phyloP scores from a whole-genome alignment of 2,797 vertebrate species.

The Clarias fuscus region DNA sequence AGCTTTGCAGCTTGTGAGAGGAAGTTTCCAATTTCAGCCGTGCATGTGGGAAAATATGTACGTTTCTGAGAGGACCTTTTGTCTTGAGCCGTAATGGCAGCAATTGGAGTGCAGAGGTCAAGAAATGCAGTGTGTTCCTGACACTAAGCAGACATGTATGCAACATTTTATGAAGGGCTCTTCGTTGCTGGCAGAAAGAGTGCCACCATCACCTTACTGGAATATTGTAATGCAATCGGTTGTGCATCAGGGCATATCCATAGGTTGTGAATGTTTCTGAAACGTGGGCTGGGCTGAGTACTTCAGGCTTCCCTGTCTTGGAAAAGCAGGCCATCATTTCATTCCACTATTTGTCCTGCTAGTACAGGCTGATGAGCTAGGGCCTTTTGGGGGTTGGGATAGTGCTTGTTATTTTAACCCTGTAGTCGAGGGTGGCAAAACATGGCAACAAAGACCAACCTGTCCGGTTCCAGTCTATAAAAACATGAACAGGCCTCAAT shows the following conservation, averaged over 20 bases:
- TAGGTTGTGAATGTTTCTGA: conserved; percentile 13
- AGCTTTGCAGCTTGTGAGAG: conserved; percentile 74
- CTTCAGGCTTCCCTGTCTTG: not conserved
- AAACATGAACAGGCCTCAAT: conserved; percentile 34
- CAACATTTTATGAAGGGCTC: conserved; percentile 67
- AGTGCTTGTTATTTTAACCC: conserved; percentile 62
- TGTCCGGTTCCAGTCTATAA: conserved; percentile 32
- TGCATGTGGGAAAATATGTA: conserved; percentile 75
- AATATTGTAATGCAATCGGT: not conserved
- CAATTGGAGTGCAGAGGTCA: conserved; percentile 70
- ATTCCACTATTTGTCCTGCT: conserved; percentile 21
- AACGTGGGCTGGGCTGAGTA: conserved; percentile 10
- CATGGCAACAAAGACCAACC: conserved; percentile 60
- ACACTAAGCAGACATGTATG: conserved; percentile 70
- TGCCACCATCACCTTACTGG: not conserved
- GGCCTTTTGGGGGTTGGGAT: not conserved
- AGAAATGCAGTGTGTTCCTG: conserved; percentile 66
- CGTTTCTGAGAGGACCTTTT: conserved; percentile 76
- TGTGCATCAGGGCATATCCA: not conserved
- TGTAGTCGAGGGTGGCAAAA: conserved; percentile 61
- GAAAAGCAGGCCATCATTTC: conserved; percentile 40
- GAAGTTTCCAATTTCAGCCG: conserved; percentile 77
- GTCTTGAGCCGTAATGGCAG: conserved; percentile 69
- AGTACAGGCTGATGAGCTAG: conserved; percentile 12
- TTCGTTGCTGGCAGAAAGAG: conserved; percentile 22